Base-by-base conservation (phyloP, 2,797 vertebrate species). In the Danio albolineatus region DNA sequence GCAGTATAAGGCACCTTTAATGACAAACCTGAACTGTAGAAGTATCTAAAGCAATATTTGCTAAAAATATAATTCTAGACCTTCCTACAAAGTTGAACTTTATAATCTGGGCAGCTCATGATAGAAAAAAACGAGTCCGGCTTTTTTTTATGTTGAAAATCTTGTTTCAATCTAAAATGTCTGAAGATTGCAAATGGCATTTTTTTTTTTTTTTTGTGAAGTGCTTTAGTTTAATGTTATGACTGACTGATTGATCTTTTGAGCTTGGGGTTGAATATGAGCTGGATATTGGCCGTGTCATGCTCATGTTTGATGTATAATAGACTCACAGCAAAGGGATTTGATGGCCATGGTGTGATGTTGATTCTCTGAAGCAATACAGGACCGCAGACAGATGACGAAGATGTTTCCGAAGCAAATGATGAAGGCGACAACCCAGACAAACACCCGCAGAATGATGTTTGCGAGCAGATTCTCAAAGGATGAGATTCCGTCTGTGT, bases 401-500 rank as follows among this genome's bases (percentile, higher is more conserved):
- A 92, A 89, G 57, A 92, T 82, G 49, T 91, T 93, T 64, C 91
- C 87, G 0, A 90, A 88, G 81, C 89, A 93, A 81, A 88, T 91
- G 73, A 88, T 17, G 67, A 89, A 92, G 66, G 91, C 88, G 2
- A 92, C 85, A 38, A 93, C 91, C 90, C 92, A 93, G 67, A 92
- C 89, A 4, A 86, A 92, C 72, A 92, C 83, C 0, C 89, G 81
- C 44, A 93, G 83, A 82, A 92, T 73, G 81, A 92, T 66, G 80
- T 86, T 93, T 69, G 93, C 91, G 10, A 92, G 86, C 64, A 92
- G 83, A 83, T 91, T 89, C 86, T 93, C 89, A 0, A 92, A 89
- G 78, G 93, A 93, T 7, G 93, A 93, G 82, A 91, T 92, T 56
- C 89, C 91, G 0, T 93, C 89, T 0, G 89, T 93, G 84, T 91